Percentiles rank a stretch among this genome's conserved stretches.
Conservation (phyloP, 2,113 vertebrate species). For the Triplophysa rosa region DNA sequence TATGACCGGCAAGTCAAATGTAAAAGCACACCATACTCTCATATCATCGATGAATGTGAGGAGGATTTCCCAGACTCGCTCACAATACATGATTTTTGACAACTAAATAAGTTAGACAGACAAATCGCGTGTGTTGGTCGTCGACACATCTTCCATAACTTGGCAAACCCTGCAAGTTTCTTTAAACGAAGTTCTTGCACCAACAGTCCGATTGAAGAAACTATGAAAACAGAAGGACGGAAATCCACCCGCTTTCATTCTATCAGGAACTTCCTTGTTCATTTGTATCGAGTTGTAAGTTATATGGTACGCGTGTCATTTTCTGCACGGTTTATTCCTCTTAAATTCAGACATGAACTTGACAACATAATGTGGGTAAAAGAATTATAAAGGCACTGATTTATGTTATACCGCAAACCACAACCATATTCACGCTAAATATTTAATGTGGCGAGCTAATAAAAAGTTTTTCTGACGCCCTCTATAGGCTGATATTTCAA, state of each 20-base stretch:
- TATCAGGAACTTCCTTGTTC: constrained; percentile 27
- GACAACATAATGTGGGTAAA: neutral
- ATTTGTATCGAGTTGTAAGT: neutral
- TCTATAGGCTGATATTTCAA: constrained; percentile 1
- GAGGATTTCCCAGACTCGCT: neutral
- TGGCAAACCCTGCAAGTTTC: neutral
- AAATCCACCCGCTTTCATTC: constrained; percentile 21
- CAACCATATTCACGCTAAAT: neutral
- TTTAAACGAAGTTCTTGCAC: neutral
- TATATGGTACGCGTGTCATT: too few relatives aligned
- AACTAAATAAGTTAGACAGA: neutral
- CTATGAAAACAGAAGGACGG: neutral
- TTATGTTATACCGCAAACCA: neutral
- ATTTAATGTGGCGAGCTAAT: neutral
- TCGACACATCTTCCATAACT: neutral
- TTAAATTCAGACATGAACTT: neutral
- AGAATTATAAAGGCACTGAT: neutral
- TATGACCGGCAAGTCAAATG: neutral
- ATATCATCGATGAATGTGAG: too few relatives aligned
- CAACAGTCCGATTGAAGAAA: too few relatives aligned
- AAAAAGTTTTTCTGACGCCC: neutral
- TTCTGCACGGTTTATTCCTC: neutral
- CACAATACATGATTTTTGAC: too few relatives aligned
- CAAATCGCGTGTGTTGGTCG: neutral
- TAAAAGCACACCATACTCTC: neutral